Percentiles rank a stretch among this genome's conserved stretches.
Evolutionary conservation across 2,113 vertebrate genomes (phyloP).

Genomic region (Pseudopipra pipra): DNA sequence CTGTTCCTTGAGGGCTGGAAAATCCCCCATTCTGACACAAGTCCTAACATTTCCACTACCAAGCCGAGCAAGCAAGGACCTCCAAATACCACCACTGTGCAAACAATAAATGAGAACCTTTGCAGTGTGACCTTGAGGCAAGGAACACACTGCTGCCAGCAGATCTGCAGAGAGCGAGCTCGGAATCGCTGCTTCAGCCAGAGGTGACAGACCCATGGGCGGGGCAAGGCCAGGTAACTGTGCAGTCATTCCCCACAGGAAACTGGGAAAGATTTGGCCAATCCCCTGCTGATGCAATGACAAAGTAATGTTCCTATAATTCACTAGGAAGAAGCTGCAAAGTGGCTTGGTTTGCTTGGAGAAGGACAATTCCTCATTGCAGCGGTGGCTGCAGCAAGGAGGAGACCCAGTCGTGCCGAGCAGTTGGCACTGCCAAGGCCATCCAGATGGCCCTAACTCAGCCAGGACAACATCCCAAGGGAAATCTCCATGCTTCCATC

Average conservation of each 20-base stretch:
- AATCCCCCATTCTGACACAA: background rate
- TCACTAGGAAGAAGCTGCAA: background rate
- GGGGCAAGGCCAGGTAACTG: background rate
- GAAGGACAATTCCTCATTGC: background rate
- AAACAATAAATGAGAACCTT: background rate
- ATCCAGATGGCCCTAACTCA: background rate
- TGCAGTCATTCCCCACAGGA: accelerated
- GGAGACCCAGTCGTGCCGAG: accelerated
- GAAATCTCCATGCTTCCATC: background rate
- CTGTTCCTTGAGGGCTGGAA: background rate
- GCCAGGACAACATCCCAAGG: accelerated
- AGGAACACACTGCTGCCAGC: accelerated
- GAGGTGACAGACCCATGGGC: accelerated
- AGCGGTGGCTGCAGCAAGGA: background rate
- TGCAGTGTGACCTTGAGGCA: background rate
- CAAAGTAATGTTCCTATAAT: background rate
- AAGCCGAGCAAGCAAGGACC: accelerated
- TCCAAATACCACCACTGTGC: background rate
- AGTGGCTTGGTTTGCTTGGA: background rate
- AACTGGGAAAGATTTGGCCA: background rate
- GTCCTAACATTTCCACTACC: accelerated
- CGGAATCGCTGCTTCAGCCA: accelerated
- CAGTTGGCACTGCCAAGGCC: background rate
- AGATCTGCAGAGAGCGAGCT: background rate
- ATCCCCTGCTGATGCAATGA: background rate